phyloP scores from a whole-genome alignment of 2,888 invertebrate species.

The Bellardia pandia region DNA sequence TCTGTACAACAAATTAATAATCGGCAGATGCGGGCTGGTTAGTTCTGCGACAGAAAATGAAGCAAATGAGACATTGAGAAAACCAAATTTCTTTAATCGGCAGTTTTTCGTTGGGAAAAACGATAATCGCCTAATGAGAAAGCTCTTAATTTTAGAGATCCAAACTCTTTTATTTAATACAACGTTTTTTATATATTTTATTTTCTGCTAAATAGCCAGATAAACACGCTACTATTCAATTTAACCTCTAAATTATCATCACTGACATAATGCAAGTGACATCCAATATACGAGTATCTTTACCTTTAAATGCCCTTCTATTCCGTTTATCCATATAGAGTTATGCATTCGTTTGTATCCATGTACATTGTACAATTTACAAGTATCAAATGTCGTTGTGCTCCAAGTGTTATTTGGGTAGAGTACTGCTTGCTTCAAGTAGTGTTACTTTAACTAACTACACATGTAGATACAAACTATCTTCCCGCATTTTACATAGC shows the following conservation, averaged over 20 bases:
- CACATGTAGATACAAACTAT: background rate
- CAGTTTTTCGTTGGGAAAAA: too few relatives aligned
- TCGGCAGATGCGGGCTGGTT: too few relatives aligned
- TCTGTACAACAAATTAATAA: too few relatives aligned
- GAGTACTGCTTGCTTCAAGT: slow-evolving; percentile 54
- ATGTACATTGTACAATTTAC: background rate
- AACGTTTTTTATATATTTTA: too few relatives aligned
- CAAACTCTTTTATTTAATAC: too few relatives aligned
- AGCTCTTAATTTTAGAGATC: too few relatives aligned
- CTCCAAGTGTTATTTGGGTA: slow-evolving; percentile 60
- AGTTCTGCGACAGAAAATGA: too few relatives aligned
- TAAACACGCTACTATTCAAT: too few relatives aligned
- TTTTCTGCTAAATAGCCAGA: too few relatives aligned
- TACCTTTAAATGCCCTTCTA: slow-evolving; percentile 14
- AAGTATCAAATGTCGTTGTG: slow-evolving; percentile 50
- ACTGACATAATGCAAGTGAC: background rate
- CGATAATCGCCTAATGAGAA: too few relatives aligned
- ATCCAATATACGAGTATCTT: background rate
- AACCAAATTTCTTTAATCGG: too few relatives aligned
- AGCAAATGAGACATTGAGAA: too few relatives aligned
- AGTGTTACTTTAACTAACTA: slow-evolving; percentile 20
- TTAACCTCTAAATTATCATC: background rate
- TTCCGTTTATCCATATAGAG: background rate
- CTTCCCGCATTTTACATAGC: background rate
- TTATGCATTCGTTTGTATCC: background rate